phyloP scores from a whole-genome alignment of 92 coral and sea anemone species.

The Siderastrea radians region DNA sequence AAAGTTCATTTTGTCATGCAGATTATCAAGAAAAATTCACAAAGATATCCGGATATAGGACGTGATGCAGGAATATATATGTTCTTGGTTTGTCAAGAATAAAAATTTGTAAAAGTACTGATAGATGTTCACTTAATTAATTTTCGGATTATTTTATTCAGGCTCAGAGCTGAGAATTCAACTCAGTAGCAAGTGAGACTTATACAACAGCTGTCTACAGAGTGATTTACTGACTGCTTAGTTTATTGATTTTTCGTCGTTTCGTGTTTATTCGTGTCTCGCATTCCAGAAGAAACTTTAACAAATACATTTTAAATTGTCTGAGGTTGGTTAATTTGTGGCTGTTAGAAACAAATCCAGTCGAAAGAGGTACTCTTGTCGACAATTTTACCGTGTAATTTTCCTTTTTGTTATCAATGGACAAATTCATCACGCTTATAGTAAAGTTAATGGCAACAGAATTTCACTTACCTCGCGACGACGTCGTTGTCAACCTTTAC shows the following conservation, averaged over 20 bases:
- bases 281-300: slow-evolving; percentile 10
- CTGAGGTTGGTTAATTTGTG: background rate
- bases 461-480: slow-evolving; percentile 84
- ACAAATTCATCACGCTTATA: background rate
- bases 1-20: background rate
- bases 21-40: background rate
- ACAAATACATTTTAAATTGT: background rate
- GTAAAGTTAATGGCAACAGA: background rate
- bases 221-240: slow-evolving; percentile 1
- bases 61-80: background rate
- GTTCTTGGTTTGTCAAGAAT: background rate
- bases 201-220: background rate
- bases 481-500: slow-evolving; percentile 93
- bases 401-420: too few relatives aligned
- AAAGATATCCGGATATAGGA: background rate
- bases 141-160: background rate
- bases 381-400: background rate
- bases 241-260: slow-evolving; percentile 22
- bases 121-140: background rate
- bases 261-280: slow-evolving; percentile 22
- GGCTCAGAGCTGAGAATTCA: background rate
- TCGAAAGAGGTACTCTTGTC: background rate
- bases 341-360: background rate
- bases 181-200: too few relatives aligned
- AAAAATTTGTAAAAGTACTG: too few relatives aligned